Evolutionary conservation across 1,140 invertebrate genomes (phyloP).

Genomic region (Ectropis grisescens): DNA sequence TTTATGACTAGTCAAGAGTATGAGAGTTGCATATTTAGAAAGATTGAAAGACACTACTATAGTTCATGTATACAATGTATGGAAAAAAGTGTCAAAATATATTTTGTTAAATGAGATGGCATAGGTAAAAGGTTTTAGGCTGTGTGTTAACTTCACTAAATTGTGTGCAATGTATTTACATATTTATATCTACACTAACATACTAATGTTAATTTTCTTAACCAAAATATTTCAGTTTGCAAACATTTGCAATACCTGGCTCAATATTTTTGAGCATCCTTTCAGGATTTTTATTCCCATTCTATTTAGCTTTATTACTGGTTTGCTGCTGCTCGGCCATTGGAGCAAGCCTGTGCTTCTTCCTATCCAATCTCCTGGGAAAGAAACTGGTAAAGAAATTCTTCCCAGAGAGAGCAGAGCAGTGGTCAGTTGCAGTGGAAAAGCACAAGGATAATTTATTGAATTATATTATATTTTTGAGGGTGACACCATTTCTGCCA

Average conservation of each 20-base stretch:
- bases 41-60: too few species aligned
- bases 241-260: constrained; percentile 99
- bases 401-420: constrained; percentile 87
- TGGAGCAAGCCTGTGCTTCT: constrained; percentile 96
- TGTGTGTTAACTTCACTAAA: too few species aligned
- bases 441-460: constrained; percentile 91
- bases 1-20: too few species aligned
- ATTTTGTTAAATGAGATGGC: too few species aligned
- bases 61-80: too few species aligned
- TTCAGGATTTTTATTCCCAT: constrained; percentile 97
- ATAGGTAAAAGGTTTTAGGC: too few species aligned
- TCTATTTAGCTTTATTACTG: constrained; percentile 88
- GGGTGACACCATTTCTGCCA: constrained; percentile 97
- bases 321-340: constrained; percentile 97
- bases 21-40: too few species aligned
- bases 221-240: constrained; percentile 89
- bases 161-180: too few species aligned
- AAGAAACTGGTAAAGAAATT: constrained; percentile 88
- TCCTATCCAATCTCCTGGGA: constrained; percentile 91
- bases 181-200: too few species aligned
- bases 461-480: constrained; percentile 97
- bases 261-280: constrained; percentile 98
- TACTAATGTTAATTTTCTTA: too few species aligned
- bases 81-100: too few species aligned
- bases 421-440: constrained; percentile 88